Conservation (phyloP, 2,113 vertebrate genomes). For the Apeltes quadracus region DNA sequence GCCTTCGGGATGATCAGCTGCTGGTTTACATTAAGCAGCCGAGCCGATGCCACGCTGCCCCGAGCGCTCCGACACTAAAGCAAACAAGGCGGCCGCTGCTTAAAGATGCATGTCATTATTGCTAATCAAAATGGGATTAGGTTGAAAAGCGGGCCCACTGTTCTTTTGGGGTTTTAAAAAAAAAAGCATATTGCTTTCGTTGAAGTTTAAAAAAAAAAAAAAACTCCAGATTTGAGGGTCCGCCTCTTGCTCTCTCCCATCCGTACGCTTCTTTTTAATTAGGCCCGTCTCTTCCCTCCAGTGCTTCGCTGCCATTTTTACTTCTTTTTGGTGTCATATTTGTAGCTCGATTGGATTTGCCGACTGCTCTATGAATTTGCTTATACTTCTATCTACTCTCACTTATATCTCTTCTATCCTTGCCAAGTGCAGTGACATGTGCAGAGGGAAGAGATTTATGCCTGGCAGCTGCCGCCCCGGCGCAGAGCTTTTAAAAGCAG, state of each 20-base stretch:
- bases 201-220: conserved; percentile 21
- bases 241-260: conserved; percentile 21
- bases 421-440: conserved; percentile 24
- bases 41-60: neutral
- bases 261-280: conserved; percentile 32
- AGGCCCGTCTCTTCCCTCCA: conserved; percentile 8
- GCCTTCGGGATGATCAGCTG: conserved; percentile 8
- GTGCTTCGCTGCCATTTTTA: conserved; percentile 7
- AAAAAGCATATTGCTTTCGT: conserved; percentile 29
- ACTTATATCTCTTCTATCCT: conserved; percentile 18
- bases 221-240: conserved; percentile 9
- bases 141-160: neutral
- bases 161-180: conserved; percentile 11
- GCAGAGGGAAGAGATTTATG: conserved; percentile 47
- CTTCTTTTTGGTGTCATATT: neutral
- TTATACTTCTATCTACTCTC: no score
- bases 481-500: conserved; percentile 34
- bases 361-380: conserved; percentile 21
- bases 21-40: conserved; percentile 19
- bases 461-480: conserved; percentile 41
- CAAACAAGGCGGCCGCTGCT: neutral
- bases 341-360: conserved; percentile 26
- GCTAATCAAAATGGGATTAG: conserved; percentile 40
- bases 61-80: conserved; percentile 9
- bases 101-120: conserved; percentile 15